Conservation (phyloP, 2,797 vertebrate species). For the Limnodromus scolopaceus region DNA sequence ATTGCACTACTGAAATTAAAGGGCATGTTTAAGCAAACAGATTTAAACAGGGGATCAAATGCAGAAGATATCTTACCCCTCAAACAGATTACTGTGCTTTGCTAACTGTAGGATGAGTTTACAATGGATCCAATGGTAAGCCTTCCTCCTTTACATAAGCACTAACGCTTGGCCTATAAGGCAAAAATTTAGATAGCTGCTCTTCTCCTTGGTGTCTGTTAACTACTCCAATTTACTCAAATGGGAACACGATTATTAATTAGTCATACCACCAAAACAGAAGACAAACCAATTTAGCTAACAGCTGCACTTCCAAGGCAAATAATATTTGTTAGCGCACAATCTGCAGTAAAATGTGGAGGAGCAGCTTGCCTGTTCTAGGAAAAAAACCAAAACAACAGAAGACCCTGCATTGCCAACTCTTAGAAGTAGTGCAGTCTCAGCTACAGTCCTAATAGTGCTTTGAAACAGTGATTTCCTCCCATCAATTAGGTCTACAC, state of each 20-base stretch:
- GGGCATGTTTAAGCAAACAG: not conserved
- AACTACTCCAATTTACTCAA: not conserved
- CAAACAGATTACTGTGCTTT: not conserved
- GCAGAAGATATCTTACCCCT: not conserved
- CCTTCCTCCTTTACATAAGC: not conserved
- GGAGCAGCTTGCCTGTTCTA: not conserved
- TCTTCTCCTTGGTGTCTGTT: not conserved
- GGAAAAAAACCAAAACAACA: not conserved
- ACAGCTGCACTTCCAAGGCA: not conserved
- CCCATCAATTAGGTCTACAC: not conserved
- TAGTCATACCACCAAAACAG: not conserved
- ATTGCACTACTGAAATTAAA: not conserved
- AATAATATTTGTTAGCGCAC: not conserved
- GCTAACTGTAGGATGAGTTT: not conserved
- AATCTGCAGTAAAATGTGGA: not conserved
- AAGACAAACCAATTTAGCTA: not conserved
- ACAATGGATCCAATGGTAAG: not conserved
- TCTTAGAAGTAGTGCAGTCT: not conserved
- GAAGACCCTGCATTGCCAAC: not conserved
- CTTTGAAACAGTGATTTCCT: not conserved
- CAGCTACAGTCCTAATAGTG: not conserved
- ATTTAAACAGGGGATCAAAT: not conserved
- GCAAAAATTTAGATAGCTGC: not conserved
- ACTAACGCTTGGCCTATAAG: not conserved
- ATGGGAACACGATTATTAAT: not conserved